These are phyloP conservation scores for Netelia inedita DNA, from an alignment of 2,888 invertebrate genomes.

Conservation along the genomic window DNA sequence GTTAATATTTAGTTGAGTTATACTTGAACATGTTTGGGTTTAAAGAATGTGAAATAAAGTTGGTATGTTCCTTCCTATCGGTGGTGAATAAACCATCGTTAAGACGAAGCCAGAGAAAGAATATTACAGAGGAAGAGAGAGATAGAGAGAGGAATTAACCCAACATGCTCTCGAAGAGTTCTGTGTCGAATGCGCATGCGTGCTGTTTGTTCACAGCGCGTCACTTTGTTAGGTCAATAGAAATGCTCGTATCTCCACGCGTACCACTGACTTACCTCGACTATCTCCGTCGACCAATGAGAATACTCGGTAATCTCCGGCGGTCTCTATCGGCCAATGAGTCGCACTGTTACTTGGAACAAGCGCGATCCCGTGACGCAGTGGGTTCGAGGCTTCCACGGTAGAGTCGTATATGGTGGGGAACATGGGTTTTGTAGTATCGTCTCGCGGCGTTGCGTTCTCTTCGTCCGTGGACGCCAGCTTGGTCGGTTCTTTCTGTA, in stretches of 20 bases:
- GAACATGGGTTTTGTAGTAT: slow-evolving; percentile 37
- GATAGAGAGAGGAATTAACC: too few relatives aligned
- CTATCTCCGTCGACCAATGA: slow-evolving; percentile 27
- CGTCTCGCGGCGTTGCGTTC: slow-evolving; percentile 60
- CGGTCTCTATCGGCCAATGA: slow-evolving; percentile 33
- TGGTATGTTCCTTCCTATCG: too few relatives aligned
- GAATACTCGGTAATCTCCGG: not conserved
- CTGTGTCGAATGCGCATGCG: not conserved
- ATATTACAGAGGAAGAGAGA: too few relatives aligned
- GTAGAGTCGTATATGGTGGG: not conserved
- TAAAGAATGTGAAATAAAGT: too few relatives aligned
- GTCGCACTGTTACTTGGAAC: not conserved
- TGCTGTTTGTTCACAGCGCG: not conserved
- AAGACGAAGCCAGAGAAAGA: too few relatives aligned
- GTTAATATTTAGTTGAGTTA: too few relatives aligned
- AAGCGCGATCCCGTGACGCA: slow-evolving; percentile 24
- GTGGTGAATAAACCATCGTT: too few relatives aligned
- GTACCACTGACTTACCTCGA: slow-evolving; percentile 9
- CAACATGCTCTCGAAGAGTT: too few relatives aligned
- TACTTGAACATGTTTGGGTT: too few relatives aligned
- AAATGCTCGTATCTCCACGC: not conserved
- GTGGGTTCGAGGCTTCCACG: not conserved
- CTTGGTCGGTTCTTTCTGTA: slow-evolving; percentile 64
- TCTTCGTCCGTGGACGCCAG: slow-evolving; percentile 75
- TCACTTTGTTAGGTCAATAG: slow-evolving; percentile 34